Conservation (phyloP, 2,797 vertebrate species). For the Enteromius paludinosus region DNA sequence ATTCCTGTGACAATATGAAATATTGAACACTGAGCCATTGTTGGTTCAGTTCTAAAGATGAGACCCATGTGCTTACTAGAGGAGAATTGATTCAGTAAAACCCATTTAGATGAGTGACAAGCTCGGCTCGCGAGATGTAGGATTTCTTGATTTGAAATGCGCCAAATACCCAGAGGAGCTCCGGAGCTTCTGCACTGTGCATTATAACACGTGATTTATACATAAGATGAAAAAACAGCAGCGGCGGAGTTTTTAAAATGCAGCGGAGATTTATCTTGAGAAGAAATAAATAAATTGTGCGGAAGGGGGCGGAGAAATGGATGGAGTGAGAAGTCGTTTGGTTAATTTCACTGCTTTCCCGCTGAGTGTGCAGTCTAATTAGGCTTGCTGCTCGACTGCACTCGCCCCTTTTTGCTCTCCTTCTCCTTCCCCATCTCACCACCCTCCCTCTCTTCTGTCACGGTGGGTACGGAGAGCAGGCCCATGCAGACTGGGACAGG, state of each 20-base stretch:
- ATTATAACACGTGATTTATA: slow-evolving; percentile 45
- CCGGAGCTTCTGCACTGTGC: slow-evolving; percentile 19
- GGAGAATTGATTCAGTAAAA: slow-evolving; percentile 52
- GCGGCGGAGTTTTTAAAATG: slow-evolving; percentile 37
- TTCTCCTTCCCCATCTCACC: neutral
- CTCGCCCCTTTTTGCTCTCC: slow-evolving; percentile 14
- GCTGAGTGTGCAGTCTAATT: slow-evolving; percentile 58
- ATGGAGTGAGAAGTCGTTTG: slow-evolving; percentile 42
- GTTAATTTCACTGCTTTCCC: slow-evolving; percentile 47
- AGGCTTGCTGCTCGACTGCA: slow-evolving; percentile 43
- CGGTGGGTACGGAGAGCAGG: slow-evolving; percentile 37
- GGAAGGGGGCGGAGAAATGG: slow-evolving; percentile 16
- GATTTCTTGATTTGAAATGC: slow-evolving; percentile 52
- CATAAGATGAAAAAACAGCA: slow-evolving; percentile 39
- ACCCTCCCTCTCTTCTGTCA: slow-evolving; percentile 22
- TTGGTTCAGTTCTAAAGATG: slow-evolving; percentile 50
- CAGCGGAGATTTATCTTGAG: slow-evolving; percentile 17
- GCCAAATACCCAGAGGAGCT: slow-evolving; percentile 42
- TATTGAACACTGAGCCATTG: slow-evolving; percentile 35
- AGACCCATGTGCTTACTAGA: slow-evolving; percentile 44
- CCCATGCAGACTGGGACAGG: slow-evolving; percentile 31
- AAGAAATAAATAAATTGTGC: slow-evolving; percentile 39
- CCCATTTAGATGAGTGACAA: slow-evolving; percentile 57
- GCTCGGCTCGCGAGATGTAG: slow-evolving; percentile 31
- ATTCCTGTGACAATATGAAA: slow-evolving; percentile 40